Conservation (phyloP, 2,113 vertebrate species). For the Aldabrachelys gigantea region DNA sequence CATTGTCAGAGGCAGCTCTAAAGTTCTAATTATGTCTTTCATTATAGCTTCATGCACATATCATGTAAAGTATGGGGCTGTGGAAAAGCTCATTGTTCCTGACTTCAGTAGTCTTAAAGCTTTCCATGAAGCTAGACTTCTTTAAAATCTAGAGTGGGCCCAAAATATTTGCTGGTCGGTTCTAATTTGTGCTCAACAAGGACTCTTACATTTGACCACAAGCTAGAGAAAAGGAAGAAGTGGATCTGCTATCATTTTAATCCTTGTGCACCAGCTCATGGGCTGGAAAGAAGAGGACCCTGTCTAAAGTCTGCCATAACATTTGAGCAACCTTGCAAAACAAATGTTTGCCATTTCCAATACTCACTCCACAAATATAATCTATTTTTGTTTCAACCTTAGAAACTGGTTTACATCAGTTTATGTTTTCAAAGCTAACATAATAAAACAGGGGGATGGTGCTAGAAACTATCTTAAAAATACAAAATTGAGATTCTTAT, state of each 20-base stretch:
- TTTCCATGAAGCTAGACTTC: background rate
- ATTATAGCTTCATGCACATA: background rate
- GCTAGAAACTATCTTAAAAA: background rate
- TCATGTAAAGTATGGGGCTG: background rate
- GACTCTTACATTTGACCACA: background rate
- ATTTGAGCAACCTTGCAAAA: background rate
- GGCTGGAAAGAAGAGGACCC: background rate
- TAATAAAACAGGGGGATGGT: accelerated
- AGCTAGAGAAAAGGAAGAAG: background rate
- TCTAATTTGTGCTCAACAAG: background rate
- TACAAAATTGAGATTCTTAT: background rate
- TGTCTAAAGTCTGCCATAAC: background rate
- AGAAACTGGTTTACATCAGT: background rate
- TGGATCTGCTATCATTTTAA: background rate
- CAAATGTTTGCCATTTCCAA: background rate
- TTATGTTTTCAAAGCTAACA: background rate
- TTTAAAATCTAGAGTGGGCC: background rate
- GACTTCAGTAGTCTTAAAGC: background rate
- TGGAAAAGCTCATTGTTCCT: background rate
- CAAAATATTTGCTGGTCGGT: background rate
- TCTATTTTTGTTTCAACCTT: too few species aligned
- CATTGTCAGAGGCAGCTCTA: background rate
- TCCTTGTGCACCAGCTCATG: background rate
- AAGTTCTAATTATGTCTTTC: background rate
- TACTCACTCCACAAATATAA: accelerated